Evolutionary conservation across 2,888 invertebrate genomes (phyloP), one percentile per base, ranked within the genome.

Genomic region (Eilema caniola): DNA sequence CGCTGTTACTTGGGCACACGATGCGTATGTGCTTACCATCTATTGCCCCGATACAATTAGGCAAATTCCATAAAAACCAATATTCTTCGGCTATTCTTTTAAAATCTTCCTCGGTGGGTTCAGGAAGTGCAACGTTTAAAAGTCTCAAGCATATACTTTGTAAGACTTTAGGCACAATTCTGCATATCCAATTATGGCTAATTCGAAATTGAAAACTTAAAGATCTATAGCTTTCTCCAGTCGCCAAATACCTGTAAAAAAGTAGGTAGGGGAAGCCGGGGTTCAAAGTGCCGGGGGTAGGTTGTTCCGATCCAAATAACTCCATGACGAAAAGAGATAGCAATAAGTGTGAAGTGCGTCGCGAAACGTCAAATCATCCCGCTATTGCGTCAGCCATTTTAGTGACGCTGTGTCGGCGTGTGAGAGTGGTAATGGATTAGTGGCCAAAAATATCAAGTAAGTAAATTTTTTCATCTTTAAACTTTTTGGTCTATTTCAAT

Each of bases 41-140:
- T 67, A 79, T 73, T 25, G 73, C 80, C 53, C 77, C 79, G 66
- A 77, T 72, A 67, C 77, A 78, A 74, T 77, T 72, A 72, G 78
- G 74, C 67, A 79, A 77, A 73, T 78, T 74, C 69, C 73, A 56
- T 37, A 37, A 37, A 53, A 53, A 53, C 53, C 56, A 61, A 60
- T 61, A 62, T 61, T 61, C n/a, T n/a, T n/a, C n/a, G n/a, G 62
- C 66, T 66, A 61, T 66, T 61, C 62, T 66, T 65, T 66, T 70
- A 60, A 61, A 66, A 65, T 70, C 61, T 66, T 70, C 66, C 56
- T 70, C 33, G 62, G 57, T 70, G 61, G 61, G 66, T 67, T 66
- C 25, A 53, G 53, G 53, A 53, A 53, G 53, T 53, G 53, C 53
- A 53, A 53, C n/a, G 53, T 53, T 53, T 53, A 66, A 59, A 64